A percentile compares a stretch with the other conserved stretches of the same genome.
phyloP scores from a whole-genome alignment of 2,113 vertebrate species.

The Tupaia chinensis region DNA sequence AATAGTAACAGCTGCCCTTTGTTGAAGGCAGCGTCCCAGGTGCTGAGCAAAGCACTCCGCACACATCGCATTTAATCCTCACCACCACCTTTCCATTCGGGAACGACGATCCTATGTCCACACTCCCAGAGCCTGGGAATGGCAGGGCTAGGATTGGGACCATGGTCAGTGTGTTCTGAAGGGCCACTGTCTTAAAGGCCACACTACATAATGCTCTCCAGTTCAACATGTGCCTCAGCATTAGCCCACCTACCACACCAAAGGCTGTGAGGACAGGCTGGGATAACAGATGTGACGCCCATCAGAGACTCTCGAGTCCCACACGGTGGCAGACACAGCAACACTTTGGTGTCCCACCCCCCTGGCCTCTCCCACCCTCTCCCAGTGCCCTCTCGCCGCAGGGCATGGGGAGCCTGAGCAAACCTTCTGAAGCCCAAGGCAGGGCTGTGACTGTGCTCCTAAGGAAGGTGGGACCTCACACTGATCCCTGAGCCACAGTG shows the following conservation, averaged over 20 bases:
- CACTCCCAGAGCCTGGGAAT: background rate
- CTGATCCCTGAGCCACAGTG: background rate
- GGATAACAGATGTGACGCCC: fast-evolving
- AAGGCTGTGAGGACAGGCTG: background rate
- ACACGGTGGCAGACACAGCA: background rate
- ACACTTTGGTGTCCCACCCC: fast-evolving
- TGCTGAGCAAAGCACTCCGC: background rate
- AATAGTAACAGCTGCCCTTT: background rate
- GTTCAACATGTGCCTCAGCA: fast-evolving
- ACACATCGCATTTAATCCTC: background rate
- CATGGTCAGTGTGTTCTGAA: background rate
- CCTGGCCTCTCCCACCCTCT: no score
- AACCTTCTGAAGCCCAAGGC: background rate
- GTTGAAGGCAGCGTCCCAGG: background rate
- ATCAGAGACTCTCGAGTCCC: background rate
- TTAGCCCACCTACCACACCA: background rate
- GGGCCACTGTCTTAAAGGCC: background rate
- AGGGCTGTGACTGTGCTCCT: fast-evolving
- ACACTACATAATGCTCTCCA: fast-evolving
- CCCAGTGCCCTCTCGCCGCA: background rate
- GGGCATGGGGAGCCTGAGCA: background rate
- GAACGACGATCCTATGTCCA: background rate
- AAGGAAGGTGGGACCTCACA: background rate
- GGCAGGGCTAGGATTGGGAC: background rate
- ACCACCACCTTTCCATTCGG: background rate